phyloP scores from a whole-genome alignment of 2,888 invertebrate species.

The Electrophaes corylata region DNA sequence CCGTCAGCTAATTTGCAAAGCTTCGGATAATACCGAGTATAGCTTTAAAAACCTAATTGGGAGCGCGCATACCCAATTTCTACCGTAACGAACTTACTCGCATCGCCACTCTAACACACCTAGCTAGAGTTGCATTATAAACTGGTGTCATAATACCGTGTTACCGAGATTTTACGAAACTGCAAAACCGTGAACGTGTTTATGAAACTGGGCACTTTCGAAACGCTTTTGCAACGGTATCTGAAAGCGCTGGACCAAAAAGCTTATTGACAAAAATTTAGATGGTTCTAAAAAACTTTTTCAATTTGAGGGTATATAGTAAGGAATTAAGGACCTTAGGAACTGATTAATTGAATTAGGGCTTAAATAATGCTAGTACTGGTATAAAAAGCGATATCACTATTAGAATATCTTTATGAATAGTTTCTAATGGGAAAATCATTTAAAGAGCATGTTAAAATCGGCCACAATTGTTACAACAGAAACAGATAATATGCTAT shows the following conservation, averaged over 20 bases:
- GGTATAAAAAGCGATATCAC: too few relatives aligned
- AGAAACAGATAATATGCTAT: background rate
- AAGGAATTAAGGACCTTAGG: too few relatives aligned
- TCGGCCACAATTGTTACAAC: too few relatives aligned
- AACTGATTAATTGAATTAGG: too few relatives aligned
- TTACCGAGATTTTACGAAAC: conserved; percentile 19
- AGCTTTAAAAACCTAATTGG: conserved; percentile 33
- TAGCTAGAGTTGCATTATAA: conserved; percentile 18
- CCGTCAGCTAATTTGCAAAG: conserved; percentile 22
- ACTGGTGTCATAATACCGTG: conserved; percentile 20
- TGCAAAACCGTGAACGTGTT: conserved; percentile 2
- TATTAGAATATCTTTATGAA: too few relatives aligned
- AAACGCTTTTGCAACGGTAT: conserved; percentile 2
- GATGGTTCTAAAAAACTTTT: background rate
- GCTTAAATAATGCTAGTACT: too few relatives aligned
- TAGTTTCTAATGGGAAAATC: too few relatives aligned
- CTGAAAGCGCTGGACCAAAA: background rate
- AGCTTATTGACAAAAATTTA: background rate
- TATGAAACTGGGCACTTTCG: conserved; percentile 4
- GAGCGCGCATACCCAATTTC: conserved; percentile 31
- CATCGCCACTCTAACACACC: conserved; percentile 15
- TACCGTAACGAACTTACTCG: conserved; percentile 31
- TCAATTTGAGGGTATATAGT: background rate
- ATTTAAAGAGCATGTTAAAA: too few relatives aligned
- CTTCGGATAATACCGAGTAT: conserved; percentile 29